These are phyloP conservation scores for Pempheris klunzingeri DNA, from an alignment of 2,797 vertebrate species.

Conservation along the genomic window DNA sequence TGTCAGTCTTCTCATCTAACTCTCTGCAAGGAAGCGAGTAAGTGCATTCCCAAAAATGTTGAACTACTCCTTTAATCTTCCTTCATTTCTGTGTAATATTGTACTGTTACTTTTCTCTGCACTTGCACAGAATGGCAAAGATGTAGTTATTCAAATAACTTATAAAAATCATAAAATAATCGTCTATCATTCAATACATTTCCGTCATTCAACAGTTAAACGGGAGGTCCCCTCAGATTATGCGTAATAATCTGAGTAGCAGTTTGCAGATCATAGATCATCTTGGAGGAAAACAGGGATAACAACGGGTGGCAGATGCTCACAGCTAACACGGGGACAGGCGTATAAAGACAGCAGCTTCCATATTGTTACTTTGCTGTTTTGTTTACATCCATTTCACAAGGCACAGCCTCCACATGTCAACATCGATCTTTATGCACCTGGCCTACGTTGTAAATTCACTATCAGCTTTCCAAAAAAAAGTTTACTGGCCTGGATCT, in stretches of 20 bases:
- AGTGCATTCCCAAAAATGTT: background rate
- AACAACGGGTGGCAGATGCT: constrained; percentile 16
- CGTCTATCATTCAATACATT: constrained; percentile 31
- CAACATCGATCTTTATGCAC: constrained; percentile 41
- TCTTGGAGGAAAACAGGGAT: constrained; percentile 26
- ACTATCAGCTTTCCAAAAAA: constrained; percentile 27
- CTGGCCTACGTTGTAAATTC: constrained; percentile 46
- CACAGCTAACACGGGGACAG: constrained; percentile 25
- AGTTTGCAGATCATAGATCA: constrained; percentile 43
- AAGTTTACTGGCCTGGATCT: constrained; percentile 51
- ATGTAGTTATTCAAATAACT: constrained; percentile 58
- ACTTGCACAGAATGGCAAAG: constrained; percentile 50
- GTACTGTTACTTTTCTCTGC: constrained; percentile 40
- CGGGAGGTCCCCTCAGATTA: constrained; percentile 18
- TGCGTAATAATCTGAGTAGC: constrained; percentile 26
- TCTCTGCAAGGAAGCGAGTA: background rate
- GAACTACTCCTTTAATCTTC: constrained; percentile 30
- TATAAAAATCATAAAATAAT: constrained; percentile 46
- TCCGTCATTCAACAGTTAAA: constrained; percentile 26
- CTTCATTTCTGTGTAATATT: constrained; percentile 45
- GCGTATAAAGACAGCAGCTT: constrained; percentile 37
- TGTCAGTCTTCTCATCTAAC: background rate
- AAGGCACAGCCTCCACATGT: constrained; percentile 69
- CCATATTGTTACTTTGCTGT: constrained; percentile 37
- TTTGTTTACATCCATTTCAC: constrained; percentile 40